Evolutionary conservation across 2,113 vertebrate species (phyloP), one percentile per base, ranked within the genome.

Genomic region (Actinemys pallida): DNA sequence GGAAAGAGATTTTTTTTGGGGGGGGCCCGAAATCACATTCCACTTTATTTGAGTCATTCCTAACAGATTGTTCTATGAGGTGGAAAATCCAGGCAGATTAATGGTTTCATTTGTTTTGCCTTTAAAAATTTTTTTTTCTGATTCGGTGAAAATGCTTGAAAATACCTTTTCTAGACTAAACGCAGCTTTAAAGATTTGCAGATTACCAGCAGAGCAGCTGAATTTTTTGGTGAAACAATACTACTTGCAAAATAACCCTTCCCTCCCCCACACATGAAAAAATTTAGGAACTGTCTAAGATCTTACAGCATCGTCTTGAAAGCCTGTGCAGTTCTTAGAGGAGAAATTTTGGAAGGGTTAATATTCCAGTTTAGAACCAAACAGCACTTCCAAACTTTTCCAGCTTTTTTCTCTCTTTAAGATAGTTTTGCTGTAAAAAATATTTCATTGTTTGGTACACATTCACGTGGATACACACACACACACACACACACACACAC

Each of bases 21-120:
- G 92, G 27, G 80, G 59, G 80, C 31, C 93, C 89, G 92, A 96
- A 96, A 86, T 53, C 84, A 89, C 95, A 95, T 96, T 97, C 96
- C 94, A 96, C 97, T 97, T 98, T 97, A 96, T 98, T 98, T 98
- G 97, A 97, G 97, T 98, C 96, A 97, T 98, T 98, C 98, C 97
- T 96, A 97, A 98, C 97, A 97, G 97, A 98, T 98, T 97, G 97
- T 96, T 98, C 96, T 96, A 92, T 93, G 98, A 97, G 98, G 97
- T 98, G 97, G 97, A 97, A 98, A 98, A 98, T 98, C 97, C 97
- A 95, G 95, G 97, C 97, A 98, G 96, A 98, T 98, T 97, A 98
- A 98, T 98, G 97, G 95, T 98, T 98, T 98, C 97, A 98, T 98
- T 98, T 98, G 96, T 93, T 97, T 97, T 20, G 84, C 93, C 95